Evolutionary conservation across 37 sponge, comb jelly and placozoan genomes (phyloP).

Genomic region (Petrosia ficiformis): DNA sequence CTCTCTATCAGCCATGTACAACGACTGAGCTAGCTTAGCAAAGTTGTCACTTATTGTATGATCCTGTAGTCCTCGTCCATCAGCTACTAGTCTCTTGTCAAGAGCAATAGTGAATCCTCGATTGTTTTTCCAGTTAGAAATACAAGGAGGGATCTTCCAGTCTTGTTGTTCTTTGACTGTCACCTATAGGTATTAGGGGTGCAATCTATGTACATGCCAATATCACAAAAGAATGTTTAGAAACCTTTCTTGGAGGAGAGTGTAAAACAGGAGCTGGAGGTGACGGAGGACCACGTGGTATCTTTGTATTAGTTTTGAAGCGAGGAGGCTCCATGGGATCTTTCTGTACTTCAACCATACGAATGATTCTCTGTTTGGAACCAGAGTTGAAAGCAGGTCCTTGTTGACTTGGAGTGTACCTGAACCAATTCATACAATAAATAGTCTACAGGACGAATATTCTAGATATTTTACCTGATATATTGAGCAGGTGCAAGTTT

Average conservation of each 20-base stretch:
- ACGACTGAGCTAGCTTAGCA: conserved; percentile 96
- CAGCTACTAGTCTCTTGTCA: conserved; percentile 97
- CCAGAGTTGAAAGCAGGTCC: conserved; percentile 89
- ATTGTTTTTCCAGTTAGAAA: conserved; percentile 97
- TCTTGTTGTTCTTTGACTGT: conserved; percentile 99
- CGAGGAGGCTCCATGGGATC: conserved; percentile 96
- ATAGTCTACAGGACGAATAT: no score
- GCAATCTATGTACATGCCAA: background rate
- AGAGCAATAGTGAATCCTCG: conserved; percentile 98
- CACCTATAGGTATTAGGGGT: conserved; percentile 46
- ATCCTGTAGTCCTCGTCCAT: conserved; percentile 96
- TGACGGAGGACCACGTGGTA: conserved; percentile 96
- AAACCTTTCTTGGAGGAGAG: conserved; percentile 91
- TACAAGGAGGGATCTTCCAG: conserved; percentile 99
- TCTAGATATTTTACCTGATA: conserved; percentile 59
- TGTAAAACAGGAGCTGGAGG: conserved; percentile 98
- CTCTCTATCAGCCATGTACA: conserved; percentile 98
- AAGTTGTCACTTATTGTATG: conserved; percentile 98
- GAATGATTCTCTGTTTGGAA: conserved; percentile 94
- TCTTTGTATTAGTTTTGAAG: conserved; percentile 94
- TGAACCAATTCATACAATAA: no score
- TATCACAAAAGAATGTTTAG: background rate
- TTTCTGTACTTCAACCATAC: conserved; percentile 97
- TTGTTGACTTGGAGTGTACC: conserved; percentile 95
- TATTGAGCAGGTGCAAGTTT: conserved; percentile 91